Base-by-base conservation (phyloP, 2,797 vertebrate species). In the Capromys pilorides region DNA sequence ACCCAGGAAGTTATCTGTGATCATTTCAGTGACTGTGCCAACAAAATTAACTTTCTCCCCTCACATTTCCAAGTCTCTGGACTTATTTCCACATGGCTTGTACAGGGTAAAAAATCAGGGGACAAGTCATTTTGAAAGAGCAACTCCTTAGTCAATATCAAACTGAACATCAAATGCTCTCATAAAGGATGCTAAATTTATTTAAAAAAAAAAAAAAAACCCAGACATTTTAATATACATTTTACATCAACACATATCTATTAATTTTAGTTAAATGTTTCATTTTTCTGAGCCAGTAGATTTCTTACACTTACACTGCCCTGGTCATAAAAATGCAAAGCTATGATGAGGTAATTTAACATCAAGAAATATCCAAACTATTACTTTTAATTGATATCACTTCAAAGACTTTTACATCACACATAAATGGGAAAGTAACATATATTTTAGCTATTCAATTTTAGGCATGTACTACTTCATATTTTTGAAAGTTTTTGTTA, bases 241-340 rank as follows among this genome's bases (percentile, higher is more conserved):
- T 92, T 96, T 39, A 86, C 54, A 13, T 85, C 75, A 86, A 66
- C 85, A 66, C 92, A 85, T 61, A 59, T 93, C 84, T 54, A 77
- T 86, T 83, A 94, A 92, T 51, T 31, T 94, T 84, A 96, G 57
- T 96, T 93, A 90, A 95, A 90, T 95, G 66, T 31, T n/a, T 88
- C 75, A 95, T 80, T 51, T 87, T 91, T 93, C 67, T 33, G 90
- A 91, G 73, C 92, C 41, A 90, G 86, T 84, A n/a, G 14, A 78
- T 89, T 94, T 95, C 87, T 93, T 91, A 91, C 6, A 89, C 26
- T 89, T 82, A 94, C 1, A 79, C 2, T 88, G 24, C 1, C 59
- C 71, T 33, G 61, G 41, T 85, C 54, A 88, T 90, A 94, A 92
- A 87, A 94, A 95, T 57, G 39, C 49, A 89, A 93, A 94, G 45